Percentiles rank a stretch among this genome's conserved stretches.
Conservation (phyloP, 2,113 vertebrate species). For the Heloderma charlesbogerti region DNA sequence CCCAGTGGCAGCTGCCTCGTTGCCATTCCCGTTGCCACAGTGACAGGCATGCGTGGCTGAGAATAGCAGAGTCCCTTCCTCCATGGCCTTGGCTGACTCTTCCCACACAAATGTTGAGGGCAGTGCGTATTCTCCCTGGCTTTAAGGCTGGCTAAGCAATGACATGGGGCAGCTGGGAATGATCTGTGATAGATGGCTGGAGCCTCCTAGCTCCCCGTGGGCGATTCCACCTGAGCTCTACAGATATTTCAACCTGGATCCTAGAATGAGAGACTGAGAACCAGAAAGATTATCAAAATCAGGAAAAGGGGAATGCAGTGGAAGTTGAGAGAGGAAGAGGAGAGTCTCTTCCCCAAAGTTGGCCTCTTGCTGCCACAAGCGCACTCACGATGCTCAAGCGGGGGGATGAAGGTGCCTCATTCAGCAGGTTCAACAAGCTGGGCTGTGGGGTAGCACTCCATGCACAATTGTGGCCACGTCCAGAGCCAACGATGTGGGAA, state of each 20-base stretch:
- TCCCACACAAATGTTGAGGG: accelerated
- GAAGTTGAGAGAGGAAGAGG: background rate
- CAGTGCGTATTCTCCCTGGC: background rate
- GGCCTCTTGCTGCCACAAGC: background rate
- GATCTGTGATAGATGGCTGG: constrained; percentile 1
- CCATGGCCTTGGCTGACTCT: background rate
- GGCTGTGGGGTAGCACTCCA: background rate
- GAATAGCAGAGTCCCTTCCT: background rate
- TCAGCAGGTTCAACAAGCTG: background rate
- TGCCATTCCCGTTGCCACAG: background rate
- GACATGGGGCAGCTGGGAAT: background rate
- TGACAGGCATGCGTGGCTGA: accelerated
- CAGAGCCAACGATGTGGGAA: background rate
- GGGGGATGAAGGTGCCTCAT: too few relatives aligned
- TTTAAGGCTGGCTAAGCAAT: constrained; percentile 3
- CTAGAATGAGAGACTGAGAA: background rate
- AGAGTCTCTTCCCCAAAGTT: background rate
- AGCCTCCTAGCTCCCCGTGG: background rate
- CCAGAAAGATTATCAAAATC: too few relatives aligned
- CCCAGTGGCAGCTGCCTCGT: background rate
- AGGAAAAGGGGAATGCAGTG: too few relatives aligned
- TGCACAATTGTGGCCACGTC: background rate
- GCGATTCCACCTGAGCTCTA: accelerated
- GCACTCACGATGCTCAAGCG: background rate
- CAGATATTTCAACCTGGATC: background rate